Evolutionary conservation across 2,113 vertebrate species (phyloP).

Genomic region (Chlorodrepanis virens): DNA sequence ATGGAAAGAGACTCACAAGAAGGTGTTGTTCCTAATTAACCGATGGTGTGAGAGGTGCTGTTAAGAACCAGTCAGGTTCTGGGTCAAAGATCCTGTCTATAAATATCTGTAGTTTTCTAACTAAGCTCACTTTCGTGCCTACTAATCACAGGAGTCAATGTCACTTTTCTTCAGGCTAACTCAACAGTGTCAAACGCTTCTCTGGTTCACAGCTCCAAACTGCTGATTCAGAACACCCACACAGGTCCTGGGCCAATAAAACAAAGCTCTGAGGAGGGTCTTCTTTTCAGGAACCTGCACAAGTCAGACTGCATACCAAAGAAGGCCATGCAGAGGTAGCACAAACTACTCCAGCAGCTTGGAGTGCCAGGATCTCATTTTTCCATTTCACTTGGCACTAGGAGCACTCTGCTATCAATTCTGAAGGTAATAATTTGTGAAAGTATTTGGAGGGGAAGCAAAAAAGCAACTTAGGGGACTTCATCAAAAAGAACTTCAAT

Average conservation of each 20-base stretch:
- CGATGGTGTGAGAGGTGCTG: not conserved
- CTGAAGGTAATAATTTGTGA: not conserved
- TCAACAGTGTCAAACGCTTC: not conserved
- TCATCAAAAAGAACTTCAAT: not conserved
- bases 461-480: rapidly evolving
- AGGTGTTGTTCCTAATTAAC: not conserved
- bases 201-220: not conserved
- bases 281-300: not conserved
- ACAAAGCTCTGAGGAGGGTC: not conserved
- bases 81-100: not conserved
- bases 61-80: not conserved
- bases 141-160: not conserved
- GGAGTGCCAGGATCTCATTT: not conserved
- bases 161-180: not conserved
- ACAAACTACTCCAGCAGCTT: not conserved
- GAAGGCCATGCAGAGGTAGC: not conserved
- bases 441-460: not conserved
- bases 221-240: not conserved
- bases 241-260: not conserved
- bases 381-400: not conserved
- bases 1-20: not conserved
- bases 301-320: too few species aligned
- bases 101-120: not conserved
- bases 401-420: not conserved
- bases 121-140: not conserved